Percentiles rank a stretch among this genome's conserved stretches.
phyloP scores from a whole-genome alignment of 2,113 vertebrate genomes.

The Oncorhynchus clarkii region DNA sequence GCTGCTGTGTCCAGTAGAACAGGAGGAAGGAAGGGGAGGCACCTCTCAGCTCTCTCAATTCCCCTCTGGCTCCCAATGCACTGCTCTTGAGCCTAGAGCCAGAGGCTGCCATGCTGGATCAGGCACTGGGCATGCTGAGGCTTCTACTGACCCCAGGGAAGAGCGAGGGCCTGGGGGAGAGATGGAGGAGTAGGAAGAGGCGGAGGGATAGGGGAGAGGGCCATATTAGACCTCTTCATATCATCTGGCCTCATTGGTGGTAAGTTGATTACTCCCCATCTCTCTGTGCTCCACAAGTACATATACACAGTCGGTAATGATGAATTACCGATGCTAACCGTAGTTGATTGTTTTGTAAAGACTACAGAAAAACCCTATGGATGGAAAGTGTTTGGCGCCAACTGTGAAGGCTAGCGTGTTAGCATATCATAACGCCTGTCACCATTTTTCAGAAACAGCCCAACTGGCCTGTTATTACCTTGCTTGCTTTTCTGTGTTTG shows the following conservation, averaged over 20 bases:
- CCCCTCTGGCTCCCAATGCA: slow-evolving; percentile 6
- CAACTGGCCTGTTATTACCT: slow-evolving; percentile 3
- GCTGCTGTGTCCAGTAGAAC: not conserved
- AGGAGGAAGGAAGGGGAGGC: slow-evolving; percentile 31
- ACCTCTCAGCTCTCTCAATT: slow-evolving; percentile 16
- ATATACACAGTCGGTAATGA: not conserved
- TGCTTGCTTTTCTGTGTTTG: slow-evolving; percentile 6
- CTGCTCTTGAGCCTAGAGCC: slow-evolving; percentile 20
- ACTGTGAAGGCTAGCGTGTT: not conserved
- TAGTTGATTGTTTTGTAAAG: not conserved
- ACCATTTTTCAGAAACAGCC: slow-evolving; percentile 4
- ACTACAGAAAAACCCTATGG: no score
- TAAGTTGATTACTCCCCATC: slow-evolving; percentile 61
- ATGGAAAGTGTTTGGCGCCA: not conserved
- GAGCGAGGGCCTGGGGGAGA: not conserved
- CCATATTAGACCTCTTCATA: slow-evolving; percentile 77
- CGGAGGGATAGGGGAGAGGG: not conserved
- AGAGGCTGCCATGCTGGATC: slow-evolving; percentile 51
- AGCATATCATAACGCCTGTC: not conserved
- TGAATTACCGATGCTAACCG: not conserved
- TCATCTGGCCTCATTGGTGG: slow-evolving; percentile 95
- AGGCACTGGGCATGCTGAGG: slow-evolving; percentile 37
- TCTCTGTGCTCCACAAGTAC: not conserved
- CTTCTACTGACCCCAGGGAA: no score
- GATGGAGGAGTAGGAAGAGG: slow-evolving; percentile 3